These are phyloP conservation scores for Podilymbus podiceps DNA, from an alignment of 2,113 vertebrate genomes.

Conservation along the genomic window DNA sequence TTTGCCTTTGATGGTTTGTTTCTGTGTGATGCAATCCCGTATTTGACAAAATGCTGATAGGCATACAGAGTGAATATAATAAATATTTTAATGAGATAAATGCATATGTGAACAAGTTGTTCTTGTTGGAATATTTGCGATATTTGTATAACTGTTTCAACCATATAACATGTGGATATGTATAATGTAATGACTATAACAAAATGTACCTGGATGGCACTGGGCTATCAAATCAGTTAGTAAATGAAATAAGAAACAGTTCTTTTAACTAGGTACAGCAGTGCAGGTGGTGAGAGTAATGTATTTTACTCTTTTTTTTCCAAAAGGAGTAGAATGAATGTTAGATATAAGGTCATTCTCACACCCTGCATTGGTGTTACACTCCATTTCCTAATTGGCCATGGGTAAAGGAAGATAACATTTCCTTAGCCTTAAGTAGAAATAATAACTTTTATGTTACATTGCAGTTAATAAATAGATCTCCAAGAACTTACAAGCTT, in stretches of 20 bases:
- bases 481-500: background rate
- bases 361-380: background rate
- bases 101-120: background rate
- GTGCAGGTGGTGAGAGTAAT: background rate
- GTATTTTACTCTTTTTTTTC: background rate
- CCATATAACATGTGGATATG: background rate
- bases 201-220: background rate
- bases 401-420: background rate
- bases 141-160: background rate
- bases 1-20: background rate
- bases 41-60: background rate
- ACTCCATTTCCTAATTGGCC: background rate
- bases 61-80: background rate
- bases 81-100: background rate
- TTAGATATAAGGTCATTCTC: background rate
- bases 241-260: background rate
- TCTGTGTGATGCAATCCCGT: background rate
- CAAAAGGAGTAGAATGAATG: background rate
- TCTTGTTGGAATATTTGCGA: background rate
- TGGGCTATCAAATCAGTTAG: background rate
- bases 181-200: background rate
- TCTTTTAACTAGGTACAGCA: background rate
- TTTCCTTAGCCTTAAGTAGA: background rate
- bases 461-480: background rate
- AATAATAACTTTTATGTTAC: background rate